phyloP scores from a whole-genome alignment of 2,888 invertebrate genomes.

The Eurytoma adleriae region DNA sequence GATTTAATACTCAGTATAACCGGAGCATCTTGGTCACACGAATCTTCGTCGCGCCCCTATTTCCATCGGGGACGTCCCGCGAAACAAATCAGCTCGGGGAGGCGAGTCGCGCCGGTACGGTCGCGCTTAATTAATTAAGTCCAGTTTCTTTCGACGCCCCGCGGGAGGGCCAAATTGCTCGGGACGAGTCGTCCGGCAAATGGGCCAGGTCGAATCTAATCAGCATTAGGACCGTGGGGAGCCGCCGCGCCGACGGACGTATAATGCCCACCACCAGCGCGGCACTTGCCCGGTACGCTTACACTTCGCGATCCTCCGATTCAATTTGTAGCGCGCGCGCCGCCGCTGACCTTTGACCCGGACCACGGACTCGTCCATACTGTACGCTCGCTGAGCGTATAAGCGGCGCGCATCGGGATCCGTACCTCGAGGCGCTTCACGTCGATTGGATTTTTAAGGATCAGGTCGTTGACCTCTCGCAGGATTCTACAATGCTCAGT shows the following conservation, averaged over 20 bases:
- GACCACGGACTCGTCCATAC: background rate
- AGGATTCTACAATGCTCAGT: too few relatives aligned
- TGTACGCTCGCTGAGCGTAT: too few relatives aligned
- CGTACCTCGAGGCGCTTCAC: too few relatives aligned
- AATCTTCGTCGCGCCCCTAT: background rate
- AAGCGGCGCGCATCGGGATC: too few relatives aligned
- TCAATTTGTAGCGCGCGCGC: background rate
- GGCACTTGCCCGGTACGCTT: conserved; percentile 12
- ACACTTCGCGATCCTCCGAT: conserved; percentile 18
- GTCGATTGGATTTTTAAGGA: too few relatives aligned
- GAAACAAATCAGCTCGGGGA: background rate
- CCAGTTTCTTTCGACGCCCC: background rate
- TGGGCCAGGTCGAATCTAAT: conserved; percentile 37
- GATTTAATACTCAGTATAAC: too few relatives aligned
- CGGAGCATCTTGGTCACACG: background rate
- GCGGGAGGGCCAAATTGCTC: too few relatives aligned
- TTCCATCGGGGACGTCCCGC: background rate
- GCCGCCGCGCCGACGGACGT: background rate
- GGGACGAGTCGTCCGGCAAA: conserved; percentile 22
- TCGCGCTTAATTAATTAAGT: background rate
- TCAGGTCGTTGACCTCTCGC: too few relatives aligned
- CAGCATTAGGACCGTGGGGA: conserved; percentile 32
- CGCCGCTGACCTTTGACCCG: conserved; percentile 12
- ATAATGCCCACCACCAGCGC: background rate
- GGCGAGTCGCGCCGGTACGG: background rate